Base-by-base conservation (phyloP, 2,797 vertebrate genomes). In the Buceros bicornis region DNA sequence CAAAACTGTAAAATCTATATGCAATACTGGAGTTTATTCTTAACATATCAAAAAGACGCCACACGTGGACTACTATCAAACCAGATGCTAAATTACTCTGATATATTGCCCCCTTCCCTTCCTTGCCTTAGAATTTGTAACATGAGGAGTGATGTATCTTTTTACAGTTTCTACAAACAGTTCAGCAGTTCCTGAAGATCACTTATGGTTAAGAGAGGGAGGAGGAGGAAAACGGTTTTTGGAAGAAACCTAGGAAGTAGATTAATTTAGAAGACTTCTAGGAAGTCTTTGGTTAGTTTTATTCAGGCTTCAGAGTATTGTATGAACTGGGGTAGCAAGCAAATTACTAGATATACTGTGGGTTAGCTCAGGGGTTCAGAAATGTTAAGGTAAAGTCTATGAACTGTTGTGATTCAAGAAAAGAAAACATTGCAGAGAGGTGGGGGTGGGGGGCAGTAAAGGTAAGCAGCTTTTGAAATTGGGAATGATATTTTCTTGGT, bases 121-220 rank as follows among this genome's bases (percentile, higher is more conserved):
- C 20, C 4, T 26, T 77, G 11, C 21, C 31, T 37, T 70, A 13
- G 33, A 86, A 71, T 73, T 57, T 71, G 45, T 62, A 51, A 11
- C 29, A 29, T 6, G 0, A 74, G 7, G 20, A 82, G 64, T 60
- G 58, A 82, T 20, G 17, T 81, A 53, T 47, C 2, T 5, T 83
- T 91, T 76, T 82, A 70, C 25, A 57, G 18, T 90, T 85, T 82
- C 42, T 83, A 11, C 2, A 5, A 92, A 72, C 28, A 76, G 21
- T 64, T 88, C 64, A 80, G 43, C 48, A 60, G 26, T 81, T 93
- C 24, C 51, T 81, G 60, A 86, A 90, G 20, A n/a, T 73, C 79
- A 79, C 21, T 76, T 87, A 77, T 29, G 24, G 35, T 76, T 61
- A 65, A 33, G 29, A 78, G 22, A 86, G 2, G 6, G 16, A 56